phyloP scores from a whole-genome alignment of 2,888 invertebrate genomes.

The Dorcus parallelipipedus region DNA sequence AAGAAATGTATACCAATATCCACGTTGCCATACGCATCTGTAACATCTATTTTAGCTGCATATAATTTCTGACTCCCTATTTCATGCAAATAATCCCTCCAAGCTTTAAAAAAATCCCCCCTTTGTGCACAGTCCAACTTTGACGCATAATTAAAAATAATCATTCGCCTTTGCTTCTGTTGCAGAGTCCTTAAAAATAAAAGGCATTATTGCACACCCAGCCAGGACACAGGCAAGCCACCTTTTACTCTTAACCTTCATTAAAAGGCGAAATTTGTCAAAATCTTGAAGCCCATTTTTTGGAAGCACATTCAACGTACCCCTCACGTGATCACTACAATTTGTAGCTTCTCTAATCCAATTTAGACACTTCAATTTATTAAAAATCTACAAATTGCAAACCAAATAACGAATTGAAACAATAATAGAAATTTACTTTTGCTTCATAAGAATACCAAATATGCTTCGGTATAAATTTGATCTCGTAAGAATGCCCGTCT shows the following conservation, averaged over 20 bases:
- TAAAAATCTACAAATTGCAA: not conserved
- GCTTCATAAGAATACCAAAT: constrained; percentile 15
- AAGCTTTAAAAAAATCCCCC: constrained; percentile 6
- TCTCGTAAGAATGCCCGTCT: constrained; percentile 14
- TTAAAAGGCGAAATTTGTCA: constrained; percentile 13
- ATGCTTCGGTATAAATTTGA: constrained; percentile 16
- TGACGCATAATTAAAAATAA: not conserved
- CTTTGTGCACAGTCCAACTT: constrained; percentile 4
- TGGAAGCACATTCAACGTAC: constrained; percentile 16
- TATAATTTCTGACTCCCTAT: constrained; percentile 5
- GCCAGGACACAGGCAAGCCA: not conserved
- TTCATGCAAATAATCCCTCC: constrained; percentile 9
- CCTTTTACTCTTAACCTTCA: constrained; percentile 5
- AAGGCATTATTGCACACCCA: no score
- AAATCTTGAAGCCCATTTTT: constrained; percentile 14
- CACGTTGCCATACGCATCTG: constrained; percentile 21
- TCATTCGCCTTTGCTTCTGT: not conserved
- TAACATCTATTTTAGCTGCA: constrained; percentile 19
- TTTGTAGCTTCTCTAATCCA: not conserved
- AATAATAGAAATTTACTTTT: constrained; percentile 6
- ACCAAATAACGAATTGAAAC: not conserved
- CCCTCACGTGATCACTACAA: not conserved
- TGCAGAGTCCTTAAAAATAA: no score
- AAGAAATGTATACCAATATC: constrained; percentile 12
- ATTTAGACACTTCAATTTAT: not conserved